These are phyloP conservation scores for Echinometra lucunter DNA, from an alignment of 53 echinoderm and acorn worm species.

Conservation along the genomic window DNA sequence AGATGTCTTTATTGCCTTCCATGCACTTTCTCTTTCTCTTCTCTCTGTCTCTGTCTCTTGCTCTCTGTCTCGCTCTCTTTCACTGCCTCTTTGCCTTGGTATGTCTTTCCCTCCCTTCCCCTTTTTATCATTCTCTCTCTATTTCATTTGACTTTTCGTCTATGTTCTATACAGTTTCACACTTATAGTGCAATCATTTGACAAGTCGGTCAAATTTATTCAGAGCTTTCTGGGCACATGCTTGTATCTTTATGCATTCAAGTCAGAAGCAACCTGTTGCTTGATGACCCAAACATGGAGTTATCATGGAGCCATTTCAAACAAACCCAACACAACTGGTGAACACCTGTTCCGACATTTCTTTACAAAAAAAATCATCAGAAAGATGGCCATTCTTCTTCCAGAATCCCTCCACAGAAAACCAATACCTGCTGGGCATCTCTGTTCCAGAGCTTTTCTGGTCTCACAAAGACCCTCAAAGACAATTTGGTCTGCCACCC, in stretches of 20 bases:
- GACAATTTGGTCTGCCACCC: constrained; percentile 18
- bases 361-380: neutral
- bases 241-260: neutral
- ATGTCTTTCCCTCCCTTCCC: neutral
- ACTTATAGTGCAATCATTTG: neutral
- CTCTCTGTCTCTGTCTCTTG: neutral
- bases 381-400: neutral
- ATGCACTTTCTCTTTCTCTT: neutral
- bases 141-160: no score
- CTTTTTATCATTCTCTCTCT: neutral
- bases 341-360: constrained; percentile 1
- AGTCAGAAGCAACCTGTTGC: neutral
- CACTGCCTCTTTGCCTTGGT: neutral
- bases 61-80: neutral
- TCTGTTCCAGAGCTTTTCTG: neutral
- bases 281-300: neutral
- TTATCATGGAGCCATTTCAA: neutral
- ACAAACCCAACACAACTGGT: constrained; percentile 28
- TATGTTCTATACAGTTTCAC: neutral
- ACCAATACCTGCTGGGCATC: neutral
- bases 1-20: neutral
- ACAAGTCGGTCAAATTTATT: neutral
- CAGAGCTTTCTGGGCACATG: neutral
- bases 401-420: neutral
- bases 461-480: neutral